These are phyloP conservation scores for Lysandra bellargus DNA, from an alignment of 2,888 invertebrate species.

Conservation along the genomic window DNA sequence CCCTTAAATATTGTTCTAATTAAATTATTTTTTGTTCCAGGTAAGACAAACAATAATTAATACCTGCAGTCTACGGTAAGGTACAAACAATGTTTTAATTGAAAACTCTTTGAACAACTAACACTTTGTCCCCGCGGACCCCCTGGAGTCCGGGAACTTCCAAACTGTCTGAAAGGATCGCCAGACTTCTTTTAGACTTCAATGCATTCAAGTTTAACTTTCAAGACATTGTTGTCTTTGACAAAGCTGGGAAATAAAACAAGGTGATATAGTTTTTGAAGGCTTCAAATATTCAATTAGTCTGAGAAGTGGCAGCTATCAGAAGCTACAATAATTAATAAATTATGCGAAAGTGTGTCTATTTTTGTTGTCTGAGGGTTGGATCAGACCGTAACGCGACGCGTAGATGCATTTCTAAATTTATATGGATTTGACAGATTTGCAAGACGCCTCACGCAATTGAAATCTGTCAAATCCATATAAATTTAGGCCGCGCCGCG, in stretches of 20 bases:
- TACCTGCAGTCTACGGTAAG: background rate
- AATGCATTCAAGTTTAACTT: conserved; percentile 23
- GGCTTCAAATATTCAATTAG: too few species aligned
- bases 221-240: conserved; percentile 7
- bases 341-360: too few species aligned
- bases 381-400: too few species aligned
- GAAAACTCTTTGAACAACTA: conserved; percentile 45
- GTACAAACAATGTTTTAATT: conserved; percentile 37
- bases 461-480: too few species aligned
- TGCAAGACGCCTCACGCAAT: too few species aligned
- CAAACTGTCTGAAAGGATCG: conserved; percentile 13
- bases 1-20: background rate
- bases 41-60: conserved; percentile 34
- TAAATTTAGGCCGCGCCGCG: too few species aligned
- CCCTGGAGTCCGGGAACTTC: conserved; percentile 1
- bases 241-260: background rate
- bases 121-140: conserved; percentile 37
- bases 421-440: too few species aligned
- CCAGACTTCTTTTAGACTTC: conserved; percentile 24
- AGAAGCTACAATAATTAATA: conserved; percentile 25
- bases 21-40: conserved; percentile 35
- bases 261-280: background rate
- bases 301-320: too few species aligned
- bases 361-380: too few species aligned
- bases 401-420: too few species aligned